Evolutionary conservation across 2,113 vertebrate species (phyloP), one percentile per base, ranked within the genome.

Genomic region (Pygoscelis adeliae): DNA sequence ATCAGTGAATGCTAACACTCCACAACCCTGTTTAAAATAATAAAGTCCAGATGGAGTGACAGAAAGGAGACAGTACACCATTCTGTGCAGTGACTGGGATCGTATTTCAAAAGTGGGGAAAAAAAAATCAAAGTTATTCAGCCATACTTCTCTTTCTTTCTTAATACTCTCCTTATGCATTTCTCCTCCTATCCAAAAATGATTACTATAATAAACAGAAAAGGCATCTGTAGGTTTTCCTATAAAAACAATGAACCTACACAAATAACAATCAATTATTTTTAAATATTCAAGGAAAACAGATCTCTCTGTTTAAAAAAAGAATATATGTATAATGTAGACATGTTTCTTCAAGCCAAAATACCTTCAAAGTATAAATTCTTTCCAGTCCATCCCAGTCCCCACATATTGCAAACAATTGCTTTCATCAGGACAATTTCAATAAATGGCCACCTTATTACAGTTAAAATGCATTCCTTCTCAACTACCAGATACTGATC

Each of bases 11-110:
- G 70, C 95, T 89, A 95, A 96, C 78, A 86, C 94, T 85, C 52
- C 92, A 89, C 90, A 93, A 91, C n/a, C 78, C 77, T 70, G 95
- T 96, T 96, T 95, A 95, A 94, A 97, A 95, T 97, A 98, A 98
- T 98, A 36, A 97, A 95, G 69, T 97, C 97, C 98, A 98, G 97
- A 98, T 97, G 96, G 79, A 86, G 59, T 96, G 96, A 97, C 97
- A 97, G 76, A 97, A 96, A 94, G 88, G 90, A 97, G 95, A 96
- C 74, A 98, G 95, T 89, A 90, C 44, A 81, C 83, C 78, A 78
- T 93, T 98, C 91, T 97, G 90, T 74, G 76, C 88, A 87, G 26
- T 94, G 91, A 97, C 94, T 90, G 47, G 73, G 96, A 92, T 98
- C 93, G 1, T 82, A 98, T 98, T 98, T 98, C 98, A 98, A 97